Conservation (phyloP, 2,888 invertebrate species). For the Gortyna flavago region DNA sequence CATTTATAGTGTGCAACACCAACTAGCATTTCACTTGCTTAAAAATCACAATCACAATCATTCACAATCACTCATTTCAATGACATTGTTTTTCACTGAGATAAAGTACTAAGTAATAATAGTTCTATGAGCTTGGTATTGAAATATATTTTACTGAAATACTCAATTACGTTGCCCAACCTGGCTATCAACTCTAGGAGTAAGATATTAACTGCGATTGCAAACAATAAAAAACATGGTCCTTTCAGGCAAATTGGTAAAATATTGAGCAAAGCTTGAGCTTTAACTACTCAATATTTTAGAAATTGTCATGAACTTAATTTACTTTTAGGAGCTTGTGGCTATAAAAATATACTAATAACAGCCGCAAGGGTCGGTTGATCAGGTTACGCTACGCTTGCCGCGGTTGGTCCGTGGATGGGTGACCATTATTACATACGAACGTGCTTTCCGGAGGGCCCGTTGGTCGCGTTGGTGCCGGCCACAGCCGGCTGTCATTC, state of each 20-base stretch:
- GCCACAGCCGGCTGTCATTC: no score
- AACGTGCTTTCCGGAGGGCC: background rate
- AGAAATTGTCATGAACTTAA: background rate
- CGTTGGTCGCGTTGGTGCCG: background rate
- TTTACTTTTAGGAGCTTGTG: background rate
- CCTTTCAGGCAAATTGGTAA: conserved; percentile 30
- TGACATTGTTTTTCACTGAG: no score
- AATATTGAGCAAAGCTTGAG: conserved; percentile 2
- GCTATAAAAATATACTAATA: background rate
- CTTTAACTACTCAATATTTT: background rate
- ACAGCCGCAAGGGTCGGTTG: background rate
- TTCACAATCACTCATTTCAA: no score
- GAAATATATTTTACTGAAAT: conserved; percentile 23
- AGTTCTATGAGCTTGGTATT: background rate
- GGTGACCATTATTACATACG: background rate
- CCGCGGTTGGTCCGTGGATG: background rate
- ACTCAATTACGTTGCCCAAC: conserved; percentile 29
- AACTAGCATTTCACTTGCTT: conserved; percentile 1
- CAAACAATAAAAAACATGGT: background rate
- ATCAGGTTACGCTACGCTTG: background rate
- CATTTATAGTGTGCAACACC: background rate
- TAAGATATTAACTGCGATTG: background rate
- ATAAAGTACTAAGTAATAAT: no score
- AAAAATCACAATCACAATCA: conserved; percentile 8
- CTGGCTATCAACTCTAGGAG: background rate